These are phyloP conservation scores for Hipparchia sbordonii DNA, from an alignment of 2,888 invertebrate species.

Conservation along the genomic window DNA sequence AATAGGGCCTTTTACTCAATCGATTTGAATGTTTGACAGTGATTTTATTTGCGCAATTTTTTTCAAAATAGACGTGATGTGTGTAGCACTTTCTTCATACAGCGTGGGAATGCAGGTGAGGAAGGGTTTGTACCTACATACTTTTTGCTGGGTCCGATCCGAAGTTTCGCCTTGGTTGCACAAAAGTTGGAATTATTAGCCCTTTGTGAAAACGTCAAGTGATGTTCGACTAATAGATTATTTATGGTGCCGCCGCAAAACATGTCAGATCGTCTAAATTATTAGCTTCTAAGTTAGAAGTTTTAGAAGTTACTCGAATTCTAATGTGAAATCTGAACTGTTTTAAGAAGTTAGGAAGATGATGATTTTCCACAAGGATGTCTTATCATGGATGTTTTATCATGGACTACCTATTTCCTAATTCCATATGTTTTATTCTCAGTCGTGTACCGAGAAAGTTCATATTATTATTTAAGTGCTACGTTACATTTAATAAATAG, in stretches of 20 bases:
- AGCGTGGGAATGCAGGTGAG: constrained; percentile 82
- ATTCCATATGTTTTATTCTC: too few species aligned
- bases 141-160: constrained; percentile 60
- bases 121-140: constrained; percentile 69
- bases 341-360: too few species aligned
- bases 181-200: constrained; percentile 71
- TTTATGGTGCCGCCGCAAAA: constrained; percentile 73
- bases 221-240: constrained; percentile 79
- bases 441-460: too few species aligned
- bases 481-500: too few species aligned
- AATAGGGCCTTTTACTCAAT: constrained; percentile 55
- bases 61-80: constrained; percentile 49
- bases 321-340: too few species aligned
- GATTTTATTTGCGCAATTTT: constrained; percentile 77
- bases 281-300: constrained; percentile 22
- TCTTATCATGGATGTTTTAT: too few species aligned
- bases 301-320: too few species aligned
- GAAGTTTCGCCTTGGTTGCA: constrained; percentile 66
- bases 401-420: too few species aligned
- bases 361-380: too few species aligned
- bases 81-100: constrained; percentile 71
- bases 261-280: constrained; percentile 45
- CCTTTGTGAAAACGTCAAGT: constrained; percentile 76
- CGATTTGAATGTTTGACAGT: constrained; percentile 74
- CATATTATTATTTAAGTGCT: too few species aligned